Evolutionary conservation across 2,888 invertebrate genomes (phyloP).

Genomic region (Elegia similella): DNA sequence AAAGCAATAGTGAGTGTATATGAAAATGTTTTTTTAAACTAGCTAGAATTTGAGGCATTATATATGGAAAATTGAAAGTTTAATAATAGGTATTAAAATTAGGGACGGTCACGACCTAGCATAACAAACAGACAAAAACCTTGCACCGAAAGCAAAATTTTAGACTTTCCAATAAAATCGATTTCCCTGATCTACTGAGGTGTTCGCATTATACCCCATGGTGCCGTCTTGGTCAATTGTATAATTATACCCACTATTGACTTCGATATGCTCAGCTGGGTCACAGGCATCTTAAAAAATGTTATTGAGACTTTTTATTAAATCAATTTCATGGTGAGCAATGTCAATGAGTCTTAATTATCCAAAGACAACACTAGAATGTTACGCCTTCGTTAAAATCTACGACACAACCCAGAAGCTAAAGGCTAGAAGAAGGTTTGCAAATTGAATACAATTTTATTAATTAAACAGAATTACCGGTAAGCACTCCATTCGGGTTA

Average conservation of each 20-base stretch:
- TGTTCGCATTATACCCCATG: not conserved
- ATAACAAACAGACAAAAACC: not conserved
- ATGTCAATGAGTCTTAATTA: too few species aligned
- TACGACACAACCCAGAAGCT: conserved; percentile 13
- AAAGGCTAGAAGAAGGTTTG: conserved; percentile 12
- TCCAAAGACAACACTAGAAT: too few species aligned
- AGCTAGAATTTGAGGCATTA: too few species aligned
- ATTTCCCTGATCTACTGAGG: not conserved
- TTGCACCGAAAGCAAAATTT: not conserved
- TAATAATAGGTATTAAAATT: not conserved
- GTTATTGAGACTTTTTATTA: too few species aligned
- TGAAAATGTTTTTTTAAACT: too few species aligned
- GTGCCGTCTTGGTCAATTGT: not conserved
- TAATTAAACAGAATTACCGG: conserved; percentile 16
- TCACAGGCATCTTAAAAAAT: not conserved
- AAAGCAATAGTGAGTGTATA: too few species aligned
- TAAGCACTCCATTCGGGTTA: conserved; percentile 12
- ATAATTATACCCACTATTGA: not conserved
- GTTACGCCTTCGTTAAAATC: not conserved
- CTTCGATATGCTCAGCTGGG: not conserved
- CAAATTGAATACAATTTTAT: conserved; percentile 5
- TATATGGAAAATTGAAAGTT: not conserved
- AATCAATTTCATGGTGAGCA: too few species aligned
- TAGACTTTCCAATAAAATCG: not conserved
- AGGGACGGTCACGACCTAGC: not conserved